These are phyloP conservation scores for Ceuthmochares aereus DNA, from an alignment of 2,113 vertebrate species.

Conservation along the genomic window DNA sequence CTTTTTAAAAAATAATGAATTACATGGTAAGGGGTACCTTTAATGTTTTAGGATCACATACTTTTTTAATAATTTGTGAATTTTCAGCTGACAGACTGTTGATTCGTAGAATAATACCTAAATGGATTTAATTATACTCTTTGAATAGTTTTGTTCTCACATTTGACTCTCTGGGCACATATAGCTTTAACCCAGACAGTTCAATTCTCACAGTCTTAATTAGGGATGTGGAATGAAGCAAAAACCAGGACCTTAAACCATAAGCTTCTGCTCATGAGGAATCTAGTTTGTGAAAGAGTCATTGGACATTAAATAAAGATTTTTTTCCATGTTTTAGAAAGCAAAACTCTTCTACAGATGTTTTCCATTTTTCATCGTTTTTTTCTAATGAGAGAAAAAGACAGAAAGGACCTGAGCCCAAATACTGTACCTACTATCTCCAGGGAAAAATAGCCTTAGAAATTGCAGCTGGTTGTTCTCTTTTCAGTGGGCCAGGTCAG, in stretches of 20 bases:
- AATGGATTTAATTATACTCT: background rate
- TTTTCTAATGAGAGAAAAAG: background rate
- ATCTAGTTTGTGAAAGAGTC: background rate
- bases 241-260: background rate
- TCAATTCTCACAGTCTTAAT: background rate
- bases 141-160: background rate
- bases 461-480: background rate
- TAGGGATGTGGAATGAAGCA: background rate
- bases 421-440: background rate
- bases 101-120: background rate
- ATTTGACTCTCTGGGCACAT: background rate
- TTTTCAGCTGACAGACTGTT: background rate
- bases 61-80: background rate
- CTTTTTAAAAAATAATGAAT: background rate
- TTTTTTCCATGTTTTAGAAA: background rate
- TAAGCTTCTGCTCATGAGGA: background rate
- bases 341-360: background rate
- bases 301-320: background rate
- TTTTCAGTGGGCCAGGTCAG: background rate
- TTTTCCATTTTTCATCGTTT: background rate
- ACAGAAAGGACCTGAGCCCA: background rate
- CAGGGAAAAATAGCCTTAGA: background rate
- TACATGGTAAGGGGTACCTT: background rate
- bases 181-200: background rate
- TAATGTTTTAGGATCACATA: background rate